Base-by-base conservation (phyloP, 2,888 invertebrate species). In the Epiblema foenella region DNA sequence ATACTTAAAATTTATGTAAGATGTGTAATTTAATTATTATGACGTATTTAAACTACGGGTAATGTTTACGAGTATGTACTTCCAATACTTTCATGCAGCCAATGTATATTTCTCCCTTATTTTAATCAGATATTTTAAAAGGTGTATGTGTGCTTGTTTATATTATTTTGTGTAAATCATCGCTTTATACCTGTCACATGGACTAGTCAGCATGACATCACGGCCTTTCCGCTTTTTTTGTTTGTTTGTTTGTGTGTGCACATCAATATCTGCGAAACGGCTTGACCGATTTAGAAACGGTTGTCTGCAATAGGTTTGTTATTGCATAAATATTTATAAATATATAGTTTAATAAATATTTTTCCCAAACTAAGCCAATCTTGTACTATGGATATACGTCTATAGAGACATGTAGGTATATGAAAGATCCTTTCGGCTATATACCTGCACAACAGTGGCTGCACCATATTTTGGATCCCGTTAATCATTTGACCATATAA, bases 111-210 rank as follows among this genome's bases (percentile, higher is more conserved):
- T 33, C 42, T 46, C 12, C 42, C 42, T 46, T 46, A n/a, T n/a
- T 46, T 46, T 46, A n/a, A 46, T 46, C 42, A 12, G 42, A 1
- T n/a, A n/a, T 3, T 15, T n/a, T 2, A 46, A n/a, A n/a, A 46
- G n/a, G 15, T 46, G 15, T 15, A 46, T 5, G 7, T 46, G n/a
- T 46, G 5, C n/a, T 5, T 46, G 39, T 12, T 39, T 39, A 8
- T 46, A n/a, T 46, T 46, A 46, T 46, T 46, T 46, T 46, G 42
- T 46, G 42, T 46, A 46, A 46, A 46, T 46, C n/a, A 46, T 46
- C 15, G n/a, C 42, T n/a, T 46, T 46, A n/a, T n/a, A 42, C 42
- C 15, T 15, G 7, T 42, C 15, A 15, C 42, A 46, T 46, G 42
- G n/a, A n/a, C 42, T 46, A 46, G 42, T 46, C 42, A 42, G 42